A percentile compares a stretch with the other conserved stretches of the same genome.
These are phyloP conservation scores for Macrotus californicus DNA, from an alignment of 2,113 vertebrate species.

Conservation along the genomic window DNA sequence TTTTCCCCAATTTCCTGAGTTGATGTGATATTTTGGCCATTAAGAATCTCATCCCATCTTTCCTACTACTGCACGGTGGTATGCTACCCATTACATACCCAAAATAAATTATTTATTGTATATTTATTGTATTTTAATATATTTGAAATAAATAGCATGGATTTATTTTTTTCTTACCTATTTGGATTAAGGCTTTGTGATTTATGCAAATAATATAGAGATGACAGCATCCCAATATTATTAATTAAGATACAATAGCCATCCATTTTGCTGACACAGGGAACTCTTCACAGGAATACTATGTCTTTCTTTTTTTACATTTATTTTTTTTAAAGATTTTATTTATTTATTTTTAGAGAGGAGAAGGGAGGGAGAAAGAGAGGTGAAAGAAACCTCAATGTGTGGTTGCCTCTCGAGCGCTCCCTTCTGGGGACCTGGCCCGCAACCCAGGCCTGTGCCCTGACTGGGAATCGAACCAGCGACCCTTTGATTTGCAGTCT, in stretches of 20 bases:
- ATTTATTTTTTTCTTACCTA: conserved; percentile 51
- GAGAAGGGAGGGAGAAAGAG: too few species aligned
- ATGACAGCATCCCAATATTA: not conserved
- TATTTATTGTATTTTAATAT: conserved; percentile 32
- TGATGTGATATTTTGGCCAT: not conserved
- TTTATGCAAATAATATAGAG: conserved; percentile 1
- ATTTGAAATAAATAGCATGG: conserved; percentile 28
- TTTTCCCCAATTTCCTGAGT: not conserved
- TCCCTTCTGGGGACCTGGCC: too few species aligned
- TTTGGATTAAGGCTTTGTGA: conserved; percentile 42
- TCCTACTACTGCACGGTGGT: not conserved
- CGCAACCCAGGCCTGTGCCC: too few species aligned
- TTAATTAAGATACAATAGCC: not conserved
- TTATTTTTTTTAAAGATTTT: too few species aligned
- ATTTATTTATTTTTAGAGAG: too few species aligned
- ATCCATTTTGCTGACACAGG: not conserved
- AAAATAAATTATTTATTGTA: conserved; percentile 12
- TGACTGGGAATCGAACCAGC: too few species aligned
- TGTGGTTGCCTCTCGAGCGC: too few species aligned
- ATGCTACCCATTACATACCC: not conserved
- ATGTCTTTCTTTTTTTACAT: not conserved
- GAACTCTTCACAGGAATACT: not conserved
- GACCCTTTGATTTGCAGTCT: too few species aligned
- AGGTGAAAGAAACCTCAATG: too few species aligned
- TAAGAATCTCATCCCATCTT: not conserved